Conservation (phyloP, 53 echinoderm and acorn worm species). For the Holothuria leucospilota region DNA sequence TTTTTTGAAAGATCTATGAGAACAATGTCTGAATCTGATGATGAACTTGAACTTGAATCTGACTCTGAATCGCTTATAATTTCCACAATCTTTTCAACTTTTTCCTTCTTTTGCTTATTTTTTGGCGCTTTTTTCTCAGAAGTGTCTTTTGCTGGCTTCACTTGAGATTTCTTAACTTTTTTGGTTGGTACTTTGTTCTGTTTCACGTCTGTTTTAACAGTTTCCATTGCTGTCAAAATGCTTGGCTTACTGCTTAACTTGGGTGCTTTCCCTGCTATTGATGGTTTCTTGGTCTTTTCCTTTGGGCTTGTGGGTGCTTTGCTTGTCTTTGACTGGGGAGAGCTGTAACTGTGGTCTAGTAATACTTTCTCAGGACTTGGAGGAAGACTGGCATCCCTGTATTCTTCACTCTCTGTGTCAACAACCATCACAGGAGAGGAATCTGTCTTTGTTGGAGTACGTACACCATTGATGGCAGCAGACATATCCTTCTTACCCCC, state of each 20-base stretch:
- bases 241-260: neutral
- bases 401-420: constrained; percentile 21
- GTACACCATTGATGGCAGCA: neutral
- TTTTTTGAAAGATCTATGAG: constrained; percentile 46
- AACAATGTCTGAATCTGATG: constrained; percentile 53
- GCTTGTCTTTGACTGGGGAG: constrained; percentile 63
- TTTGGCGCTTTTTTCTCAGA: constrained; percentile 13
- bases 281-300: neutral
- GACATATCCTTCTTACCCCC: neutral
- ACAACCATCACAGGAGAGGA: neutral
- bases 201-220: neutral
- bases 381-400: constrained; percentile 23
- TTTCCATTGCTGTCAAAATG: constrained; percentile 5
- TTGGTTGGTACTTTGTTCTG: neutral
- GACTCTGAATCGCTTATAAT: constrained; percentile 21
- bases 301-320: neutral
- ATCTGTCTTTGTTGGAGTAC: neutral
- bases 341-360: constrained; percentile 93
- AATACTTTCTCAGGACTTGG: constrained; percentile 84
- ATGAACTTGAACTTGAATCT: neutral
- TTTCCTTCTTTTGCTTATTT: constrained; percentile 17
- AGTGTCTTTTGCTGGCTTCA: neutral
- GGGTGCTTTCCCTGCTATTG: neutral
- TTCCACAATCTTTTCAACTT: neutral
- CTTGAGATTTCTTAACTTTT: neutral